phyloP scores from a whole-genome alignment of 1,140 invertebrate species.

The Drosophila saltans region DNA sequence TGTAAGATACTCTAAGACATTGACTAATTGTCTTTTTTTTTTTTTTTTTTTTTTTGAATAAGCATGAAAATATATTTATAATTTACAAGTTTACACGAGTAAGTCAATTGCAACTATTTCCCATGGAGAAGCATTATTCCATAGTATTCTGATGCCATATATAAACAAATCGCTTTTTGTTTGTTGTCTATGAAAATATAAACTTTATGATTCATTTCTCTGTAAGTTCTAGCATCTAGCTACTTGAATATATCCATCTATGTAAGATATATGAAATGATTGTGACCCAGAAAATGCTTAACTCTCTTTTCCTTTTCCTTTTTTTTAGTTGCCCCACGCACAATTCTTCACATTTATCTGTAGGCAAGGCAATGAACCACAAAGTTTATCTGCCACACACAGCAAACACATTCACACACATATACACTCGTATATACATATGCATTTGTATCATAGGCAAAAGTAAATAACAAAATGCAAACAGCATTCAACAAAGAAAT shows the following conservation, averaged over 20 bases:
- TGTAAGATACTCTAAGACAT: neutral
- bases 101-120: too few relatives aligned
- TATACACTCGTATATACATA: conserved; percentile 25
- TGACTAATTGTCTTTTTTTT: too few relatives aligned
- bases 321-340: neutral
- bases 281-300: conserved; percentile 38
- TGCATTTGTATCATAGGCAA: conserved; percentile 23
- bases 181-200: too few relatives aligned
- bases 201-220: too few relatives aligned
- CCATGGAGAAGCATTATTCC: too few relatives aligned
- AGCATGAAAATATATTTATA: too few relatives aligned
- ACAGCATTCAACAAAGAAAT: conserved; percentile 44
- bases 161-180: too few relatives aligned
- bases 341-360: conserved; percentile 26
- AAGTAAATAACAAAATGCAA: conserved; percentile 54
- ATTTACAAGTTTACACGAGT: too few relatives aligned
- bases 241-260: too few relatives aligned
- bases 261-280: neutral
- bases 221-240: too few relatives aligned
- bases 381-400: conserved; percentile 51
- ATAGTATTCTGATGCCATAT: too few relatives aligned
- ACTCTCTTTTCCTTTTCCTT: neutral
- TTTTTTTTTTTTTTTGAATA: too few relatives aligned
- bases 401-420: conserved; percentile 23
- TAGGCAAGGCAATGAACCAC: conserved; percentile 62